Evolutionary conservation across 2,888 invertebrate species (phyloP).

Genomic region (Callyntrura sp.): DNA sequence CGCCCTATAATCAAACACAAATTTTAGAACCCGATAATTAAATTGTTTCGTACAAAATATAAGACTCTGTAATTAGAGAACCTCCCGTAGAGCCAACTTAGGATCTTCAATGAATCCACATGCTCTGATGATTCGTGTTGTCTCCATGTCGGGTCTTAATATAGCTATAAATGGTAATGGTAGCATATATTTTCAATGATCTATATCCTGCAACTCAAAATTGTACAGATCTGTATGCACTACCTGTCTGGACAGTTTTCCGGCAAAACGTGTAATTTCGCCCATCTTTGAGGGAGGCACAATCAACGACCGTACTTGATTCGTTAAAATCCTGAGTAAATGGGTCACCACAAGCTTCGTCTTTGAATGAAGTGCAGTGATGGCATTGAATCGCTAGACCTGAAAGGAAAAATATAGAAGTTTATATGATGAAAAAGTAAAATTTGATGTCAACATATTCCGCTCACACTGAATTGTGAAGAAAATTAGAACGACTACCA

Average conservation of each 20-base stretch:
- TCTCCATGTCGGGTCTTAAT: slow-evolving; percentile 2
- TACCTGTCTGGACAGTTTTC: slow-evolving; percentile 75
- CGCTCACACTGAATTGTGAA: slow-evolving; percentile 26
- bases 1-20: slow-evolving; percentile 47
- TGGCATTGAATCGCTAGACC: slow-evolving; percentile 70
- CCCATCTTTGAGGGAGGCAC: slow-evolving; percentile 19
- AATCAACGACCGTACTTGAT: slow-evolving; percentile 43
- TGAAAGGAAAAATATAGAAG: neutral
- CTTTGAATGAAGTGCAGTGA: slow-evolving; percentile 58
- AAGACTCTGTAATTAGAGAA: neutral
- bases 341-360: slow-evolving; percentile 71
- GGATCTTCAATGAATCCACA: slow-evolving; percentile 69
- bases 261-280: slow-evolving; percentile 73
- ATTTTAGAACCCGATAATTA: too few relatives aligned
- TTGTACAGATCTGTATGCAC: neutral
- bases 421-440: neutral
- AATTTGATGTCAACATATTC: neutral
- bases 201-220: neutral
- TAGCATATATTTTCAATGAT: too few relatives aligned
- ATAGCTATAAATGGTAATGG: slow-evolving; percentile 8
- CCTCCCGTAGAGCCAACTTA: slow-evolving; percentile 47
- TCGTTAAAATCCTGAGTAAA: slow-evolving; percentile 19
- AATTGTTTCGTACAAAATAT: neutral
- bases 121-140: slow-evolving; percentile 57
- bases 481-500: neutral